phyloP scores from a whole-genome alignment of 2,113 vertebrate genomes.

The Proterorhinus semilunaris region DNA sequence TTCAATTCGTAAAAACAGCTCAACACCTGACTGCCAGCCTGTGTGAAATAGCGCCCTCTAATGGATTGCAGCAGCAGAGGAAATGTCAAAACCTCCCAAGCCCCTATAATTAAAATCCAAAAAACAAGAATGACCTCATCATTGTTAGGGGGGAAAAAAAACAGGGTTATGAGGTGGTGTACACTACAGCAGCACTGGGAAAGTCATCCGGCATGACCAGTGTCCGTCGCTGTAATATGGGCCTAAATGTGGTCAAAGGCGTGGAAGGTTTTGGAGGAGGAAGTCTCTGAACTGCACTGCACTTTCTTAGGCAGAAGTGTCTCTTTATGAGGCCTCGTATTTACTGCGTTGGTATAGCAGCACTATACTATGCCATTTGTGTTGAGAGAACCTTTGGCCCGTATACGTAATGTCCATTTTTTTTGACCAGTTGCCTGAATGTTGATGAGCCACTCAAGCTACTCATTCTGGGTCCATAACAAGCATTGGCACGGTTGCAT shows the following conservation, averaged over 20 bases:
- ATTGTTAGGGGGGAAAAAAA: constrained; percentile 24
- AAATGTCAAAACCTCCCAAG: constrained; percentile 5
- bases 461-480: no score
- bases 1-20: constrained; percentile 23
- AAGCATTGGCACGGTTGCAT: no score
- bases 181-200: constrained; percentile 22
- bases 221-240: constrained; percentile 49
- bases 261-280: constrained; percentile 20
- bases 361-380: background rate
- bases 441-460: no score
- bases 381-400: no score
- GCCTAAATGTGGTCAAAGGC: constrained; percentile 28
- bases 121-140: constrained; percentile 50
- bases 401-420: no score
- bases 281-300: constrained; percentile 3
- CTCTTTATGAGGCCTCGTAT: background rate
- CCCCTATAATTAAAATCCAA: constrained; percentile 47
- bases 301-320: background rate
- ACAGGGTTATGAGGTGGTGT: constrained; percentile 42
- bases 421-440: no score
- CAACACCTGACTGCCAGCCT: background rate
- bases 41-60: constrained; percentile 60
- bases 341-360: background rate
- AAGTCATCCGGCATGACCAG: constrained; percentile 53
- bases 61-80: constrained; percentile 23